A percentile compares a stretch with the other conserved stretches of the same genome.
These are phyloP conservation scores for Periophthalmus magnuspinnatus DNA, from an alignment of 2,797 vertebrate genomes.

Conservation along the genomic window DNA sequence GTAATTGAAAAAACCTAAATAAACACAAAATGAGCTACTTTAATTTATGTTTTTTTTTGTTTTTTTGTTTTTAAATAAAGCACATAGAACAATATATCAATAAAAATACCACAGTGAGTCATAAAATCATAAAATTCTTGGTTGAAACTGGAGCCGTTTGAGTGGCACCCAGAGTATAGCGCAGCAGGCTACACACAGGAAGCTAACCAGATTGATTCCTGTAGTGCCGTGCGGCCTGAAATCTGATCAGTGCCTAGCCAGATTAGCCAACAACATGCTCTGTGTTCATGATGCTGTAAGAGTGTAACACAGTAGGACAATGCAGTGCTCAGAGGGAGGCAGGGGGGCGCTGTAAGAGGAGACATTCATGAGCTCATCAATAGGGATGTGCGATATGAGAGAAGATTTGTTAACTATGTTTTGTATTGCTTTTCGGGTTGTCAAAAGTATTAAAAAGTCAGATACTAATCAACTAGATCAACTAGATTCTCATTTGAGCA, in stretches of 20 bases:
- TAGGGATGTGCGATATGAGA: too few species aligned
- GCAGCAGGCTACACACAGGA: constrained; percentile 61
- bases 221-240: constrained; percentile 60
- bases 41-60: too few species aligned
- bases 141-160: constrained; percentile 57
- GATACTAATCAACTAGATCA: too few species aligned
- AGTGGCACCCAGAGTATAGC: constrained; percentile 55
- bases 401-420: too few species aligned
- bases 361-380: constrained; percentile 36
- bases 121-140: constrained; percentile 24
- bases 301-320: constrained; percentile 56
- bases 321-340: constrained; percentile 32
- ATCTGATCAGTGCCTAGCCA: constrained; percentile 63
- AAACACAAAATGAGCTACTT: too few species aligned
- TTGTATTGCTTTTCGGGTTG: too few species aligned
- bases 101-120: neutral
- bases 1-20: too few species aligned
- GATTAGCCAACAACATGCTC: constrained; percentile 55
- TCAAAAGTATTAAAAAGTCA: too few species aligned
- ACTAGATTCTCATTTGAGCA: too few species aligned
- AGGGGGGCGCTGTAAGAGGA: constrained; percentile 2
- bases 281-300: constrained; percentile 57
- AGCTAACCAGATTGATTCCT: constrained; percentile 69
- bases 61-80: too few species aligned
- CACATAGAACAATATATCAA: neutral